Evolutionary conservation across 2,113 vertebrate genomes (phyloP).

Genomic region (Heptranchias perlo): DNA sequence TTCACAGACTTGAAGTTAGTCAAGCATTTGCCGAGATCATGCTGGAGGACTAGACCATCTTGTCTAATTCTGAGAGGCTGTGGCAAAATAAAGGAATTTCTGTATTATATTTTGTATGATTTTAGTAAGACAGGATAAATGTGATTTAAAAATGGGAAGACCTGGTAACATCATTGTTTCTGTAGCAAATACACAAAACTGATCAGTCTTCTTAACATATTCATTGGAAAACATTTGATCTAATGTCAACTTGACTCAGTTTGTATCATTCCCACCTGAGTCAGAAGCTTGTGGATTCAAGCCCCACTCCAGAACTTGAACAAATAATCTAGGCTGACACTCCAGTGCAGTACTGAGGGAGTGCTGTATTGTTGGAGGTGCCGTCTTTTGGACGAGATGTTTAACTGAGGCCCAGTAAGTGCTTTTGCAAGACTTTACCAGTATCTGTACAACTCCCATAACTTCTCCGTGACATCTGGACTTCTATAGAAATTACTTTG

Average conservation of each 20-base stretch:
- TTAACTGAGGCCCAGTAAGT: no score
- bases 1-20: neutral
- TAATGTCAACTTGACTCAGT: no score
- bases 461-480: neutral
- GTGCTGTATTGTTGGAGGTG: no score
- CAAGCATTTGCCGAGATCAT: neutral
- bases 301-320: no score
- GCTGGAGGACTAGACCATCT: neutral
- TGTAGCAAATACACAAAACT: neutral
- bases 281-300: no score
- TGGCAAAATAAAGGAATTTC: constrained; percentile 2
- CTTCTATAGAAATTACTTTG: neutral
- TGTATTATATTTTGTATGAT: neutral
- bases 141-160: neutral
- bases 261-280: no score
- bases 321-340: no score
- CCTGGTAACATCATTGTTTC: neutral
- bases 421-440: no score
- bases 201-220: neutral
- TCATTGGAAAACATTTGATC: neutral
- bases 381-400: no score
- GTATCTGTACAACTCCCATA: no score
- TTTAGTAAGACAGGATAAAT: neutral
- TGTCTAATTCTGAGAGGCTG: neutral
- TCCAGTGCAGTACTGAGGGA: no score